phyloP scores from a whole-genome alignment of 2,113 vertebrate species.

The Turdus rufiventris region DNA sequence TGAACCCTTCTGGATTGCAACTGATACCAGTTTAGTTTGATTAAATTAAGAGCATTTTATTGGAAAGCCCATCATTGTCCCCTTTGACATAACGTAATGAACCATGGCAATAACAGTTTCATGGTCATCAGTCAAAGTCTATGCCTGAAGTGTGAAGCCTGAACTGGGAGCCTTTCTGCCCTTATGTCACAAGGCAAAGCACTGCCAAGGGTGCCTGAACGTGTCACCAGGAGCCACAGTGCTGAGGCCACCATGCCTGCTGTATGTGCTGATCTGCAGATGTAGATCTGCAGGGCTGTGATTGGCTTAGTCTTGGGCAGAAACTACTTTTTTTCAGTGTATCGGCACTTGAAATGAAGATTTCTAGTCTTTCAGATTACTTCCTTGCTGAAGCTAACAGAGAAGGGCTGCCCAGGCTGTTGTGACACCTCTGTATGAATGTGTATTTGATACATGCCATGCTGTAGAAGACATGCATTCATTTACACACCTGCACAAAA shows the following conservation, averaged over 20 bases:
- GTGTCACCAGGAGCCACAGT: not conserved
- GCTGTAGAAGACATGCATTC: not conserved
- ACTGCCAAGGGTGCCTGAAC: not conserved
- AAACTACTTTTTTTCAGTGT: not conserved
- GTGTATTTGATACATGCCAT: accelerated
- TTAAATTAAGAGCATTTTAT: conserved; percentile 1
- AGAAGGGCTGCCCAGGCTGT: not conserved
- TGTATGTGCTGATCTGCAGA: not conserved
- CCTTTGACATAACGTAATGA: not conserved
- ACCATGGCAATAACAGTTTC: not conserved
- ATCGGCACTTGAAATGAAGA: not conserved
- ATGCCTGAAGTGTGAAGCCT: not conserved
- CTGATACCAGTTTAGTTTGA: not conserved
- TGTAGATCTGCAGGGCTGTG: not conserved
- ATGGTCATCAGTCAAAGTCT: not conserved
- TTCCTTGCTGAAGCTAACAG: not conserved
- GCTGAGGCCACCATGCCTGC: not conserved
- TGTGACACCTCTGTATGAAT: not conserved
- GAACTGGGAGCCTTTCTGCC: not conserved
- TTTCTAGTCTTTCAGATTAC: not conserved
- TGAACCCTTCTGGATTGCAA: not conserved
- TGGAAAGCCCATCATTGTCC: not conserved
- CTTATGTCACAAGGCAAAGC: accelerated
- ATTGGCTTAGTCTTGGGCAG: not conserved
- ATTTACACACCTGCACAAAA: not conserved